Evolutionary conservation across 1,140 invertebrate species (phyloP).

Genomic region (Papilio helenus): DNA sequence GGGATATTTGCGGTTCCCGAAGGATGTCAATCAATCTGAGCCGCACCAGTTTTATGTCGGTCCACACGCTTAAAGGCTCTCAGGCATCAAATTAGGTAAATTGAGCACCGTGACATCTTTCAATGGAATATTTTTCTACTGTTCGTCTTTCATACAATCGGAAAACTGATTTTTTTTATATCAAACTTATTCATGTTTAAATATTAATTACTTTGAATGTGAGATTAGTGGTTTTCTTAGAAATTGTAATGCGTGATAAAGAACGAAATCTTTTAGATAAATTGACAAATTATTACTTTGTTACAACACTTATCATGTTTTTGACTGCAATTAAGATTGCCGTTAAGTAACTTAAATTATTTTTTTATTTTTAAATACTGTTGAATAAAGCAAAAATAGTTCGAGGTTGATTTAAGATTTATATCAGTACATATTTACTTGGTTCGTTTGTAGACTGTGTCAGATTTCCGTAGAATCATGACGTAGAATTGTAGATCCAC

Average conservation of each 20-base stretch:
- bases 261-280: too few relatives aligned
- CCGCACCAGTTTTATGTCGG: conserved; percentile 20
- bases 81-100: conserved; percentile 19
- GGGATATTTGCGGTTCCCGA: conserved; percentile 4
- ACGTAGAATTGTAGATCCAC: not conserved
- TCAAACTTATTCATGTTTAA: too few relatives aligned
- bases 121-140: not conserved
- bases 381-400: not conserved
- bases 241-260: too few relatives aligned
- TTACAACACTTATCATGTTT: too few relatives aligned
- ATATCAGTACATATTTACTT: not conserved
- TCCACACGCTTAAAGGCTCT: conserved; percentile 11
- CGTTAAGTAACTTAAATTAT: too few relatives aligned
- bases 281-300: too few relatives aligned
- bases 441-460: not conserved
- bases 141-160: not conserved
- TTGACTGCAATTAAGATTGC: too few relatives aligned
- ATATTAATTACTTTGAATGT: not conserved
- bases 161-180: not conserved
- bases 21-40: conserved; percentile 9
- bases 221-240: too few relatives aligned
- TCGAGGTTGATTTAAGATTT: not conserved
- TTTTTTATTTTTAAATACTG: too few relatives aligned
- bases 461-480: not conserved
- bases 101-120: not conserved